These are phyloP conservation scores for Corythucha ciliata DNA, from an alignment of 2,888 invertebrate genomes.

Conservation along the genomic window DNA sequence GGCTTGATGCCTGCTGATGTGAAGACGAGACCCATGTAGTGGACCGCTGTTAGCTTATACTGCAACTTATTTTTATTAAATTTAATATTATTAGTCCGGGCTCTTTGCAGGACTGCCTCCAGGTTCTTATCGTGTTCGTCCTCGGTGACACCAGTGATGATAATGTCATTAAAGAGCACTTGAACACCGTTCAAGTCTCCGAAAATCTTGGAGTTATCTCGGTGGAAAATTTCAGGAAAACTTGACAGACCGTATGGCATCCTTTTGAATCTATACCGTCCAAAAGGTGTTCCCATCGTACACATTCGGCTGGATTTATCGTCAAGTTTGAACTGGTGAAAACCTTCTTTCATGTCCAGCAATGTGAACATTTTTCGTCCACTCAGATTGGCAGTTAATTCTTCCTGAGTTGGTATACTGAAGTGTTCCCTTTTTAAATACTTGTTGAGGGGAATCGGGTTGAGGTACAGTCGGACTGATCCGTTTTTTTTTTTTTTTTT, in stretches of 20 bases:
- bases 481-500: conserved; percentile 16
- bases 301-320: conserved; percentile 20
- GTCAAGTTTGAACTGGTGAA: conserved; percentile 7
- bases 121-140: conserved; percentile 25
- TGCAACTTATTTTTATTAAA: conserved; percentile 16
- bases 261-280: conserved; percentile 19
- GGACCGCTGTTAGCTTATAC: conserved; percentile 7
- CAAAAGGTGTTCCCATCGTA: conserved; percentile 21
- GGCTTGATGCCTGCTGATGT: not conserved
- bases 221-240: conserved; percentile 25
- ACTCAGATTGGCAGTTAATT: conserved; percentile 12
- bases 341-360: conserved; percentile 20
- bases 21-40: conserved; percentile 11
- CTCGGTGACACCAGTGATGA: conserved; percentile 22
- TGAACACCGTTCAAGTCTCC: conserved; percentile 22
- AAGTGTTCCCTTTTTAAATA: conserved; percentile 17
- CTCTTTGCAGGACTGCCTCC: conserved; percentile 1
- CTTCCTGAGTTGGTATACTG: conserved; percentile 18
- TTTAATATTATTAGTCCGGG: conserved; percentile 9
- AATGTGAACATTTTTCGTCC: conserved; percentile 17
- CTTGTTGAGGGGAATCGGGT: conserved; percentile 17
- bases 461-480: conserved; percentile 3
- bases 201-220: conserved; percentile 19
- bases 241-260: conserved; percentile 24
- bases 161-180: conserved; percentile 24